phyloP scores from a whole-genome alignment of 1,140 invertebrate genomes.

The honey bee (Apis mellifera) region DNA sequence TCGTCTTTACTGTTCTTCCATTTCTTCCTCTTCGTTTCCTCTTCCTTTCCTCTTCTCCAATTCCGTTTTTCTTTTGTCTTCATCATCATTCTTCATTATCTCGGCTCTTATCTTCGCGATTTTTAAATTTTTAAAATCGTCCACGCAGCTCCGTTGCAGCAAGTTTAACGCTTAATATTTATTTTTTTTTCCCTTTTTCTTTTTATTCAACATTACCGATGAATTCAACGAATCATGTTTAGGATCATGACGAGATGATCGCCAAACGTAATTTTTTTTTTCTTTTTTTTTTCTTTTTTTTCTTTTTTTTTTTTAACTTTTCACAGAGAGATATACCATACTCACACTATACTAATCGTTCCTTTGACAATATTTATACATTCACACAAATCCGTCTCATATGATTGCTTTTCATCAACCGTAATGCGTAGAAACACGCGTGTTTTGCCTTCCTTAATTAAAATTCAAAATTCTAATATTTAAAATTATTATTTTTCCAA shows the following conservation, averaged over 20 bases:
- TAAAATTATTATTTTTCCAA: no score
- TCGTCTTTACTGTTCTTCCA: not conserved
- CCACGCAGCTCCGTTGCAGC: slow-evolving; percentile 5
- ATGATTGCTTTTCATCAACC: slow-evolving; percentile 43
- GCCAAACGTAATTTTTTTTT: slow-evolving; percentile 20
- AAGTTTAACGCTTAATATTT: slow-evolving; percentile 11
- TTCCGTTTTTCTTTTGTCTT: slow-evolving; percentile 38
- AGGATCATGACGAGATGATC: not conserved
- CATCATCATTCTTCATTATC: not conserved
- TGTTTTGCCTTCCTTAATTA: no score
- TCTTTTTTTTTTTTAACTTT: no score
- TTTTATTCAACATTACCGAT: slow-evolving; percentile 40
- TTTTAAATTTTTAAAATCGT: not conserved
- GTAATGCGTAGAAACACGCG: slow-evolving; percentile 24
- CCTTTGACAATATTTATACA: slow-evolving; percentile 28
- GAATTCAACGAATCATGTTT: slow-evolving; percentile 26
- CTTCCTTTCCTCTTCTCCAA: not conserved
- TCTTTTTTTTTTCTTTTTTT: no score
- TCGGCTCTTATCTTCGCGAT: not conserved
- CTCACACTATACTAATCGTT: slow-evolving; percentile 33
- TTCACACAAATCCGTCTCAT: slow-evolving; percentile 22
- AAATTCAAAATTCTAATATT: no score
- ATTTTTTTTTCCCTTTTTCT: not conserved
- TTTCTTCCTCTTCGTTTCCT: not conserved
- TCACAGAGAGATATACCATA: slow-evolving; percentile 59